These are phyloP conservation scores for Hyppa rectilinea DNA, from an alignment of 2,888 invertebrate species.

Conservation along the genomic window DNA sequence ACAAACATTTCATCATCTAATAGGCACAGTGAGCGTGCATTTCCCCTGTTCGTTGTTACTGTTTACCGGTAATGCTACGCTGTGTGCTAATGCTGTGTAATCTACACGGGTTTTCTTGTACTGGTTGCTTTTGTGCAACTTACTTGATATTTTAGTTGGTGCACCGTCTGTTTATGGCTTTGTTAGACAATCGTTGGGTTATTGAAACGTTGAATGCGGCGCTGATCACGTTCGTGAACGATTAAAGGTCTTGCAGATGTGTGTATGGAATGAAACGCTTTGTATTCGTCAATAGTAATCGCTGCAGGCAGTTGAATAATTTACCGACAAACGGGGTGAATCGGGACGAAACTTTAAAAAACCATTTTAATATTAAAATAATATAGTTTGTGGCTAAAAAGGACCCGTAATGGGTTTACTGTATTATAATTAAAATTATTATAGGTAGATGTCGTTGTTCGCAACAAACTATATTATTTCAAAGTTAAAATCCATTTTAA, in stretches of 20 bases:
- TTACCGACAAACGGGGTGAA: too few species aligned
- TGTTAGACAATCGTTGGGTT: slow-evolving; percentile 55
- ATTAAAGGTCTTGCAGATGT: slow-evolving; percentile 47
- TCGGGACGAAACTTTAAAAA: too few species aligned
- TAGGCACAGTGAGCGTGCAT: slow-evolving; percentile 58
- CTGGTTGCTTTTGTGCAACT: slow-evolving; percentile 67
- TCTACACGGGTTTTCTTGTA: slow-evolving; percentile 66
- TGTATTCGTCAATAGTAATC: slow-evolving; percentile 1
- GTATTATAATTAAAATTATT: too few species aligned
- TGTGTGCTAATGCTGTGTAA: slow-evolving; percentile 65
- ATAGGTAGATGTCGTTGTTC: too few species aligned
- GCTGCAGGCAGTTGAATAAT: background rate
- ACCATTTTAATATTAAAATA: too few species aligned
- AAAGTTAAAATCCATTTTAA: too few species aligned
- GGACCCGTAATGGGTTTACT: too few species aligned
- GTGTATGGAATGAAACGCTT: slow-evolving; percentile 11
- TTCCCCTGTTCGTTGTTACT: slow-evolving; percentile 66
- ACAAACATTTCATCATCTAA: slow-evolving; percentile 64
- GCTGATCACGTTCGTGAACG: slow-evolving; percentile 57
- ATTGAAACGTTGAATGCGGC: slow-evolving; percentile 52
- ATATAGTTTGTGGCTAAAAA: too few species aligned
- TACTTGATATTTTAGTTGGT: slow-evolving; percentile 68
- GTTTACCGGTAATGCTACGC: slow-evolving; percentile 65
- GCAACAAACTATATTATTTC: too few species aligned
- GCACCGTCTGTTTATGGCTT: slow-evolving; percentile 55